phyloP scores from a whole-genome alignment of 2,888 invertebrate species.

The Seira sanloemensis region DNA sequence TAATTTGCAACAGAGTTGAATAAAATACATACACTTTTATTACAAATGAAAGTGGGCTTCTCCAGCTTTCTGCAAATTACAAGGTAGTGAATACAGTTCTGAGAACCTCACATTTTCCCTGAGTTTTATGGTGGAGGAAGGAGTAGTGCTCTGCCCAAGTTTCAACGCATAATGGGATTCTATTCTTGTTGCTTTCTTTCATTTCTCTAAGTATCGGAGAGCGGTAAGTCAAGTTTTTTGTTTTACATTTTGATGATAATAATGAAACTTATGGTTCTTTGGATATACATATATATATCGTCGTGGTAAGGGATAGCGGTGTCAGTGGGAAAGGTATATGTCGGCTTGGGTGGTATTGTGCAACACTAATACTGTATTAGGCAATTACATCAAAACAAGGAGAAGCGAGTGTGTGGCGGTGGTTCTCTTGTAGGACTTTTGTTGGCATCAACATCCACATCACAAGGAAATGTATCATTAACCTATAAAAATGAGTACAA shows the following conservation, averaged over 20 bases:
- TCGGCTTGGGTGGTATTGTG: background rate
- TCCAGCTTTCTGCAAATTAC: too few species aligned
- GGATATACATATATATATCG: too few species aligned
- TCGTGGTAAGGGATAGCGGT: background rate
- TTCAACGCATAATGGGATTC: too few species aligned
- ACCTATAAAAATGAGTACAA: conserved; percentile 27
- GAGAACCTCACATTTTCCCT: too few species aligned
- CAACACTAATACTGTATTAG: background rate
- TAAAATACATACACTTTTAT: too few species aligned
- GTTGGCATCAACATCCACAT: conserved; percentile 21
- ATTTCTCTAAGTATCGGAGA: background rate
- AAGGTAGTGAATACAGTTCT: too few species aligned
- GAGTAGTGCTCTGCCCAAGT: too few species aligned
- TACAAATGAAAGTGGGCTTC: too few species aligned
- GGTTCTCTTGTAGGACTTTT: conserved; percentile 7
- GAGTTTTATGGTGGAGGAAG: too few species aligned
- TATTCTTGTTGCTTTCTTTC: too few species aligned
- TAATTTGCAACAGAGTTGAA: too few species aligned
- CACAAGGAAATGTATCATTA: conserved; percentile 53
- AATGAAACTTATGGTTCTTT: background rate
- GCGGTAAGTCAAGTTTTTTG: background rate
- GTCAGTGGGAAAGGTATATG: background rate
- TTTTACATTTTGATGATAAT: background rate
- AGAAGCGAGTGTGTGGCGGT: too few species aligned
- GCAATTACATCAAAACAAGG: background rate